phyloP scores from a whole-genome alignment of 2,113 vertebrate genomes.

The Dasypus novemcinctus region DNA sequence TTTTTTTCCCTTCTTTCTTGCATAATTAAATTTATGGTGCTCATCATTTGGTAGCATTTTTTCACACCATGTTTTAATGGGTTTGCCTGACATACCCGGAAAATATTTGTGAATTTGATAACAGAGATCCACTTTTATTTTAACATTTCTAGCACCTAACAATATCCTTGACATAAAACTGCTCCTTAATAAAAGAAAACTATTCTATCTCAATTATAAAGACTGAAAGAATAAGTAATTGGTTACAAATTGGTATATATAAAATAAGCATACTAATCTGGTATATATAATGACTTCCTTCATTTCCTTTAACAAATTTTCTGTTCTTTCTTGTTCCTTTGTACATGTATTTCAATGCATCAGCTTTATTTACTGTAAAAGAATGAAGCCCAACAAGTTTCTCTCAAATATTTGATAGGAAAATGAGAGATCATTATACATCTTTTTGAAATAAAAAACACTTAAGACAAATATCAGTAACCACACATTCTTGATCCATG shows the following conservation, averaged over 20 bases:
- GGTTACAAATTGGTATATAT: background rate
- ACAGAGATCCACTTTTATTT: background rate
- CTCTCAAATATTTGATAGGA: slow-evolving; percentile 37
- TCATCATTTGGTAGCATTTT: too few species aligned
- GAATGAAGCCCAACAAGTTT: slow-evolving; percentile 25
- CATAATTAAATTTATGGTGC: too few species aligned
- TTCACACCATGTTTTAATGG: too few species aligned
- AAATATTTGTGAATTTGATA: background rate
- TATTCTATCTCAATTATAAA: background rate
- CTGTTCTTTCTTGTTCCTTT: background rate
- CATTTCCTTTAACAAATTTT: background rate
- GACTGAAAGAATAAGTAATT: background rate
- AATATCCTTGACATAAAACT: background rate
- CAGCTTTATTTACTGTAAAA: slow-evolving; percentile 26
- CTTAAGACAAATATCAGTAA: background rate
- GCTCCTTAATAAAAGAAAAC: background rate
- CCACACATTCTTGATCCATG: background rate
- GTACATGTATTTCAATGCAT: background rate
- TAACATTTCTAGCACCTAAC: background rate
- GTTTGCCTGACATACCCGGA: too few species aligned
- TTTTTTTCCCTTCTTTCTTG: too few species aligned
- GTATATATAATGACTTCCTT: background rate
- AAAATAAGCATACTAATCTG: background rate
- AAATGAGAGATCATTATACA: background rate
- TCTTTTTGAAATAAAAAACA: background rate